Percentiles rank a stretch among this genome's conserved stretches.
These are phyloP conservation scores for Stegodyphus mimosarum DNA, from an alignment of 1,140 invertebrate genomes.

Conservation along the genomic window DNA sequence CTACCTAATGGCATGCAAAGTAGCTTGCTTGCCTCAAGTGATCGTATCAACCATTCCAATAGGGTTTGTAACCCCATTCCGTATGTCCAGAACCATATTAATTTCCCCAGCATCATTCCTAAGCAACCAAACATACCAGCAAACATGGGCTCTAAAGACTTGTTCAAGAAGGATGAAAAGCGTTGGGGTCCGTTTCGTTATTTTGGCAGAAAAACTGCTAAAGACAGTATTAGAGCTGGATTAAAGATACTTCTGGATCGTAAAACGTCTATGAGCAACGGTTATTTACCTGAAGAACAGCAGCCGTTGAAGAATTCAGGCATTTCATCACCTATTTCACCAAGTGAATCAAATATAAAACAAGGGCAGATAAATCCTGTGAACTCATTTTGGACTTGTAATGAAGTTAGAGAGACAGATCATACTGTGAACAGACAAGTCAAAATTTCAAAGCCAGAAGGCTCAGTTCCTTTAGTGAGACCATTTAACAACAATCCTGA, in stretches of 20 bases:
- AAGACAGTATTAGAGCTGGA: constrained; percentile 4
- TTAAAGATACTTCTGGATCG: constrained; percentile 21
- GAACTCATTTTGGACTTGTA: constrained; percentile 24
- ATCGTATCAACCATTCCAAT: constrained; percentile 58
- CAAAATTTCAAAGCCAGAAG: background rate
- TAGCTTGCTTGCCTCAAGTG: constrained; percentile 67
- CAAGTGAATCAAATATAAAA: constrained; percentile 12
- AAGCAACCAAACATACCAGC: constrained; percentile 67
- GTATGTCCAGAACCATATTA: constrained; percentile 78
- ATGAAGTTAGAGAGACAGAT: background rate
- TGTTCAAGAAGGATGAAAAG: constrained; percentile 20
- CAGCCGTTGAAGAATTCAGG: constrained; percentile 39
- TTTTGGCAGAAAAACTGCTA: background rate
- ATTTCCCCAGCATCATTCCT: constrained; percentile 65
- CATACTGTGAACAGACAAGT: background rate
- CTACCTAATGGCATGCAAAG: constrained; percentile 59
- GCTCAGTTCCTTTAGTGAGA: background rate
- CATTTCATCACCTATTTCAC: constrained; percentile 38
- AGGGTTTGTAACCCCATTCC: constrained; percentile 74
- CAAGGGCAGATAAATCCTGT: constrained; percentile 48
- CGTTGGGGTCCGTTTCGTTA: constrained; percentile 19
- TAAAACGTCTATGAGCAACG: constrained; percentile 39
- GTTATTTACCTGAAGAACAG: constrained; percentile 51
- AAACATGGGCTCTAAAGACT: constrained; percentile 67
- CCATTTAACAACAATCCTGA: background rate